Conservation (phyloP, 1,140 invertebrate genomes). For the Drosophila melanogaster region DNA sequence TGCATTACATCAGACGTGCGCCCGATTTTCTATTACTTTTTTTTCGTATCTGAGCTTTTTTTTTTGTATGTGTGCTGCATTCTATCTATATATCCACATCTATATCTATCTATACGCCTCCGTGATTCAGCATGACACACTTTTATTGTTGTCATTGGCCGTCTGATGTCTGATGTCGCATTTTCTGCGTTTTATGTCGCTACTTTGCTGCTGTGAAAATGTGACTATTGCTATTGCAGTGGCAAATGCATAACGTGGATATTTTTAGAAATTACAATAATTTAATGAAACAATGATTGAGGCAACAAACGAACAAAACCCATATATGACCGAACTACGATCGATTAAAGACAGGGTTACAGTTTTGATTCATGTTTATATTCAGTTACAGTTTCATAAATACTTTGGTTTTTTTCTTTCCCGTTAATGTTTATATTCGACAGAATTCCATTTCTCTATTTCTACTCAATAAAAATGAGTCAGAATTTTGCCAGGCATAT, state of each 20-base stretch:
- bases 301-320: no score
- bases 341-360: no score
- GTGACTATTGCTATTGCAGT: constrained; percentile 3
- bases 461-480: not conserved
- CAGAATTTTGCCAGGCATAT: not conserved
- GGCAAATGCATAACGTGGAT: constrained; percentile 59
- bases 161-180: constrained; percentile 42
- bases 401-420: not conserved
- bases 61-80: constrained; percentile 4
- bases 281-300: constrained; percentile 24
- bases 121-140: constrained; percentile 74
- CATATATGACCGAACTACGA: no score
- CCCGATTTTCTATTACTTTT: constrained; percentile 19
- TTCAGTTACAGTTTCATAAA: not conserved
- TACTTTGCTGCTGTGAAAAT: constrained; percentile 2
- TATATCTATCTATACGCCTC: constrained; percentile 56
- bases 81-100: constrained; percentile 9
- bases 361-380: no score
- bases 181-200: constrained; percentile 8
- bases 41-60: not conserved
- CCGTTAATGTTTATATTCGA: not conserved
- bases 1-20: constrained; percentile 32
- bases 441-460: not conserved
- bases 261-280: constrained; percentile 51
- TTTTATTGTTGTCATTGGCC: constrained; percentile 74